Evolutionary conservation across 2,113 vertebrate species (phyloP).

Genomic region (Saguinus midas): DNA sequence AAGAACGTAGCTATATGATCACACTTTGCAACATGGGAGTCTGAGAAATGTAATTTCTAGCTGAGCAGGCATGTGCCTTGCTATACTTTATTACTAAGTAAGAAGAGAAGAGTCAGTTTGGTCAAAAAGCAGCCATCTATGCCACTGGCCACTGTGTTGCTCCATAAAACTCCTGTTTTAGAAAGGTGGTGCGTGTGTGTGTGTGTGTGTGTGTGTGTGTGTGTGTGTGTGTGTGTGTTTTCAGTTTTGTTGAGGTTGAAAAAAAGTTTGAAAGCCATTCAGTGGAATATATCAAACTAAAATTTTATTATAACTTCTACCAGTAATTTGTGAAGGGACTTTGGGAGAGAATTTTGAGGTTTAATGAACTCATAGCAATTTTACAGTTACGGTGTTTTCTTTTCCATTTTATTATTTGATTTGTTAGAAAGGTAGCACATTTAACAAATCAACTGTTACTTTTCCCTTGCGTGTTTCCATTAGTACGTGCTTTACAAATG

Average conservation of each 20-base stretch:
- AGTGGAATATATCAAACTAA: constrained; percentile 27
- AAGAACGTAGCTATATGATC: neutral
- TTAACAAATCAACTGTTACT: neutral
- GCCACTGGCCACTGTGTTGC: neutral
- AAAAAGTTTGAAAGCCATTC: neutral
- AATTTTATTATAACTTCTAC: constrained; percentile 10
- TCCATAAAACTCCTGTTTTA: neutral
- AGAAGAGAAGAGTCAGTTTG: too few relatives aligned
- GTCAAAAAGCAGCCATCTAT: neutral
- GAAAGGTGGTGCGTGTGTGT: neutral
- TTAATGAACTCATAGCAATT: neutral
- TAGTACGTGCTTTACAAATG: neutral
- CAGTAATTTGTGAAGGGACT: neutral
- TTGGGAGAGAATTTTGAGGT: constrained; percentile 43
- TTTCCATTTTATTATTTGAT: constrained; percentile 35
- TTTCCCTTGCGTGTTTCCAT: neutral
- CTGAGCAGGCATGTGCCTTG: neutral
- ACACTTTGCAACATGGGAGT: neutral
- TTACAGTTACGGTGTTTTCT: neutral
- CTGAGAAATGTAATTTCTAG: neutral
- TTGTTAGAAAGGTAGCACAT: constrained; percentile 18
- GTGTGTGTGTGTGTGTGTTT: neutral
- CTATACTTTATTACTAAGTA: neutral
- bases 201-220: neutral
- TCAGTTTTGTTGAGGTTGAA: neutral